phyloP scores from a whole-genome alignment of 2,888 invertebrate genomes.

The Luffia ferchaultella region DNA sequence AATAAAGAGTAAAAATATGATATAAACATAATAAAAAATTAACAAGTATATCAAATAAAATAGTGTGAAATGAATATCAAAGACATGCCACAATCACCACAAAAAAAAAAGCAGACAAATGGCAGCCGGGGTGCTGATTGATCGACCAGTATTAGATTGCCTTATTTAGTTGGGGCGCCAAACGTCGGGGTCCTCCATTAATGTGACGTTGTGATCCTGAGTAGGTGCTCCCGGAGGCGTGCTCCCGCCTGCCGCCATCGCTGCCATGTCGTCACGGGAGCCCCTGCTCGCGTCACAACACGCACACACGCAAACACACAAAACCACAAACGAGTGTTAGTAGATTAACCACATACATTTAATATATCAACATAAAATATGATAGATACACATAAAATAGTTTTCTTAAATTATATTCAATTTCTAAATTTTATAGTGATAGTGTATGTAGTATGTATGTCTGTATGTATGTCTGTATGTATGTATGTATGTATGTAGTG shows the following conservation, averaged over 20 bases:
- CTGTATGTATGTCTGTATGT: background rate
- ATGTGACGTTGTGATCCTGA: constrained; percentile 76
- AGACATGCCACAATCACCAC: too few relatives aligned
- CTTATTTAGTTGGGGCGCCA: constrained; percentile 87
- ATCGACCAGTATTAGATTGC: background rate
- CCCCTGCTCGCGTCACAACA: constrained; percentile 65
- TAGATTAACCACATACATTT: background rate
- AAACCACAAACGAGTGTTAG: background rate
- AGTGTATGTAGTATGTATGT: background rate
- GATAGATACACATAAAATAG: background rate
- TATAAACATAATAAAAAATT: too few relatives aligned
- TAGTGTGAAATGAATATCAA: too few relatives aligned
- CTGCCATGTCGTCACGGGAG: constrained; percentile 85
- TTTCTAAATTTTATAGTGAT: background rate
- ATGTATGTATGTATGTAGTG: background rate
- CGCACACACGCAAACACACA: constrained; percentile 17
- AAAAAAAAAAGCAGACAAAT: too few relatives aligned
- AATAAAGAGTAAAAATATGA: too few relatives aligned
- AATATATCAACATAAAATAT: background rate
- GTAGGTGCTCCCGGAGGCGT: constrained; percentile 66
- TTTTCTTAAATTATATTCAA: background rate
- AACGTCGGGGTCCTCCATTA: constrained; percentile 93
- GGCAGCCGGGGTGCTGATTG: too few relatives aligned
- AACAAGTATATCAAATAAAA: too few relatives aligned
- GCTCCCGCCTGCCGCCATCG: constrained; percentile 74